Base-by-base conservation (phyloP, 1,140 invertebrate species). In the Scaptodrosophila lebanonensis region DNA sequence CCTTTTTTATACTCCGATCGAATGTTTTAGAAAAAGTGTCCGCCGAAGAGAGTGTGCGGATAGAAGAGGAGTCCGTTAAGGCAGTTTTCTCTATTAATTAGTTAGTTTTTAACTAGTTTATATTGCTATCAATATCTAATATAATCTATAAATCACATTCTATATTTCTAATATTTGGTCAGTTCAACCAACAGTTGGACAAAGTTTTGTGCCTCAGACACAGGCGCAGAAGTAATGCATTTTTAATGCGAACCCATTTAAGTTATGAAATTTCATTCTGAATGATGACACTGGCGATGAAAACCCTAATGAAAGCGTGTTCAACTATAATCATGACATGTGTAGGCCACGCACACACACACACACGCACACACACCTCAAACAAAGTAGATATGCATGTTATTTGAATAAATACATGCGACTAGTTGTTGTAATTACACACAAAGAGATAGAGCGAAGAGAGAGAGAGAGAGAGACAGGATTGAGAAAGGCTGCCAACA, bases 271-370 rank as follows among this genome's bases (percentile, higher is more conserved):
- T 48, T 52, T 17, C 57, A 73, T 69, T 82, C 75, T 82, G 75
- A 82, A 75, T 68, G 75, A 82, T 82, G 75, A 82, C 75, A 82
- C 58, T 63, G 66, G 69, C 70, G 75, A 82, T 82, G 75, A 82
- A 82, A 82, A 33, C 69, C 75, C 11, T 82, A 82, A 75, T 82
- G 75, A 82, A 82, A 82, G 75, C 75, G 60, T 75, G 73, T 75
- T 79, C 59, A 75, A 57, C 65, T 53, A 66, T 53, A 66, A 69
- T 64, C 35, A 60, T 73, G 59, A 66, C 62, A 68, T 82, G 48
- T 62, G 59, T 35, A 45, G 25, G 58, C 25, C 38, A 11, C 33
- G 20, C 18, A 11, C 29, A 43, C 22, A 35, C 30, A 22, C 25
- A 60, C 42, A 30, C 30, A 38, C 22, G 38, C 48, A 53, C 38